A percentile compares a stretch with the other conserved stretches of the same genome.
These are phyloP conservation scores for Ophthalmolycus amberensis DNA, from an alignment of 2,113 vertebrate genomes.

Conservation along the genomic window DNA sequence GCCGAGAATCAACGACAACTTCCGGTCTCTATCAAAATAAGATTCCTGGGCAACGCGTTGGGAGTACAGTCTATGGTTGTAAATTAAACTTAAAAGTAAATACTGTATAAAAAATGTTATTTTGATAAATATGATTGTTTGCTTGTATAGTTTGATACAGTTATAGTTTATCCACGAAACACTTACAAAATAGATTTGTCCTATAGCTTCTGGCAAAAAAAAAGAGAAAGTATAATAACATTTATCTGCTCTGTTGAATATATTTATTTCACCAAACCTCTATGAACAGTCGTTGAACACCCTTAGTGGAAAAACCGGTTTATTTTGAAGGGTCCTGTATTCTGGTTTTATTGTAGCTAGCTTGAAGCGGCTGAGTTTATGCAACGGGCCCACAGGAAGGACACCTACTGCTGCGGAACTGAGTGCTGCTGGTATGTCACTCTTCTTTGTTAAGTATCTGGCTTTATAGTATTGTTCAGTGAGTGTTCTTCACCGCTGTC, in stretches of 20 bases:
- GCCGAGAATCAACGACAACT: accelerated
- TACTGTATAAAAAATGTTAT: background rate
- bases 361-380: background rate
- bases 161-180: background rate
- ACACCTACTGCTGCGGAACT: conserved; percentile 29
- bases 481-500: background rate
- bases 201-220: background rate
- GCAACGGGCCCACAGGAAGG: background rate
- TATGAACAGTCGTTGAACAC: background rate
- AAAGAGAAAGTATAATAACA: background rate
- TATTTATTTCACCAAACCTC: background rate
- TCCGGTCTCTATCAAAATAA: conserved; percentile 16
- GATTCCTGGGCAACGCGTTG: background rate
- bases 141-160: too few species aligned
- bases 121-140: background rate
- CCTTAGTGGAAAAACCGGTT: background rate
- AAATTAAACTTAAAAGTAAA: background rate
- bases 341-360: background rate
- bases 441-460: background rate
- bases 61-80: too few species aligned
- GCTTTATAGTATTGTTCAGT: background rate
- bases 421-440: conserved; percentile 42
- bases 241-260: background rate
- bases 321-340: conserved; percentile 48
- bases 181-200: too few species aligned